Percentiles rank a stretch among this genome's conserved stretches.
These are phyloP conservation scores for Danaus chrysippus DNA, from an alignment of 2,888 invertebrate genomes.

Conservation along the genomic window DNA sequence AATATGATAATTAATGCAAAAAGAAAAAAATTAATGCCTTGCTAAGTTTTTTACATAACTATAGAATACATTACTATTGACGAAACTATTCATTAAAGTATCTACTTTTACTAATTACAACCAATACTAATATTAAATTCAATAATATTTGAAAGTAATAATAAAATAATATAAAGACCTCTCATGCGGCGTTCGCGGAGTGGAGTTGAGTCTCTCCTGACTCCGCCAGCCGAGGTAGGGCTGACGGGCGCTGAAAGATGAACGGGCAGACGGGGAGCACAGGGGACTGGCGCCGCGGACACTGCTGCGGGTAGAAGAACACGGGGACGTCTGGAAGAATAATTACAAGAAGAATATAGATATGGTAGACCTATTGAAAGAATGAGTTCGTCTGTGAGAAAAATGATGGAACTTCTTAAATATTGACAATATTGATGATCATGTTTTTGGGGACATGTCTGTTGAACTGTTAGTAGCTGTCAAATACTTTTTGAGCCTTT, in stretches of 20 bases:
- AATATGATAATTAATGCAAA: too few relatives aligned
- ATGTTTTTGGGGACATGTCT: background rate
- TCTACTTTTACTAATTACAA: background rate
- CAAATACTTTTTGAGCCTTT: background rate
- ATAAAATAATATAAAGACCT: slow-evolving; percentile 58
- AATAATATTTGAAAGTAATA: background rate
- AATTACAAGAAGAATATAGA: slow-evolving; percentile 2
- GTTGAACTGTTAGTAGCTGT: too few relatives aligned
- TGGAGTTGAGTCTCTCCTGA: slow-evolving; percentile 88
- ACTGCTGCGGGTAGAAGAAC: slow-evolving; percentile 85
- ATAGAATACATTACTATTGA: too few relatives aligned
- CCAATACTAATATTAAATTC: background rate
- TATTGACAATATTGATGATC: background rate
- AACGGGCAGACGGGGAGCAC: slow-evolving; percentile 82
- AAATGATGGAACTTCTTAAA: background rate
- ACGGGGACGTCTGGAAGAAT: slow-evolving; percentile 80
- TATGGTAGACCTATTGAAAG: background rate
- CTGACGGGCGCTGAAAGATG: slow-evolving; percentile 90
- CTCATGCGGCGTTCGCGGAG: slow-evolving; percentile 92
- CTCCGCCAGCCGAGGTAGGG: slow-evolving; percentile 95
- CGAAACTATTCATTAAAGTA: too few relatives aligned
- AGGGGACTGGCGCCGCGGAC: slow-evolving; percentile 85
- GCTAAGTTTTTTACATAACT: too few relatives aligned
- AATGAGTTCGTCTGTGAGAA: background rate
- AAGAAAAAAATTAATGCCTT: too few relatives aligned